phyloP scores from a whole-genome alignment of 2,797 vertebrate genomes.

The Bovichtus diacanthus region DNA sequence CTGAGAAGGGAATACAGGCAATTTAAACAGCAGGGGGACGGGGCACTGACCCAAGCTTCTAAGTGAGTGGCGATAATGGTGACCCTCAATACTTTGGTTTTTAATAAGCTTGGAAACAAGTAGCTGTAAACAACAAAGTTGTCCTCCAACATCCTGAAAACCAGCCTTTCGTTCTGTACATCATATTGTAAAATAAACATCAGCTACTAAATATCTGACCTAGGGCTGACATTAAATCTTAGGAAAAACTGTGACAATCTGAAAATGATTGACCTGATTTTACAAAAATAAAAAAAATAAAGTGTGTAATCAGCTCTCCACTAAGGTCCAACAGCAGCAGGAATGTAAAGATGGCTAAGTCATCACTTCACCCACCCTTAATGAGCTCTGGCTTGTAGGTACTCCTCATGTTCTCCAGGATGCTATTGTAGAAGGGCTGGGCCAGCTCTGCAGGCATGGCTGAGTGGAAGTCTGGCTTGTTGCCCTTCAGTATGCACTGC shows the following conservation, averaged over 20 bases:
- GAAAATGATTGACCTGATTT: background rate
- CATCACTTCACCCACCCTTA: slow-evolving; percentile 85
- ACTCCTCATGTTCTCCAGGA: slow-evolving; percentile 92
- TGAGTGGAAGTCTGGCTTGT: slow-evolving; percentile 96
- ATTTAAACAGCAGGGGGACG: slow-evolving; percentile 31
- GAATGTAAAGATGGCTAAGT: background rate
- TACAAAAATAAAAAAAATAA: background rate
- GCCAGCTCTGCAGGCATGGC: slow-evolving; percentile 95
- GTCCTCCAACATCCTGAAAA: background rate
- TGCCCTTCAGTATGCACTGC: slow-evolving; percentile 95
- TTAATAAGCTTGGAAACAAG: slow-evolving; percentile 28
- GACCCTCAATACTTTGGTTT: slow-evolving; percentile 30
- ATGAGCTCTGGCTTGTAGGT: slow-evolving; percentile 92
- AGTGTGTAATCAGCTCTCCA: too few species aligned
- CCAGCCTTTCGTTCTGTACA: background rate
- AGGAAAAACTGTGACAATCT: background rate
- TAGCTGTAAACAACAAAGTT: background rate
- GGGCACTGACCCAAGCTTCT: background rate
- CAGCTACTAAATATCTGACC: background rate
- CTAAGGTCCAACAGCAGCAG: background rate
- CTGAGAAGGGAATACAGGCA: slow-evolving; percentile 18
- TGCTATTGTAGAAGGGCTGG: slow-evolving; percentile 91
- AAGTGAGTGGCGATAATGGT: background rate
- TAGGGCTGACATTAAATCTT: background rate
- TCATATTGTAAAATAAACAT: background rate